Conservation (phyloP, 2,797 vertebrate genomes). For the Threskiornis aethiopicus region DNA sequence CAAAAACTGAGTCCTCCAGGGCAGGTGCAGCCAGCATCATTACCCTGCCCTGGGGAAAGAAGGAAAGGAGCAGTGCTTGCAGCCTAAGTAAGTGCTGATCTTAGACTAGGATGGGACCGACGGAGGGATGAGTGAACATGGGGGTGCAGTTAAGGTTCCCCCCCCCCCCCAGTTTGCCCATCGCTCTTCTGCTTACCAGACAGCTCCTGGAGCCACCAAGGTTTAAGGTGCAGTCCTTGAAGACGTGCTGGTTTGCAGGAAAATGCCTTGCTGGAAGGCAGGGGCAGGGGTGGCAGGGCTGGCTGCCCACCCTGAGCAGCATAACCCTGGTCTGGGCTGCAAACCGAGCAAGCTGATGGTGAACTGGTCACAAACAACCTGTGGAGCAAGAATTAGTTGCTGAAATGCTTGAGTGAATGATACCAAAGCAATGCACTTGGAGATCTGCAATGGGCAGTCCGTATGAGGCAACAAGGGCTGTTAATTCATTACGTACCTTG, state of each 20-base stretch:
- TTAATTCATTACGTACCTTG: background rate
- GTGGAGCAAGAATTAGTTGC: background rate
- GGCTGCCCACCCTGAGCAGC: background rate
- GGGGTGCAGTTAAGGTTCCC: background rate
- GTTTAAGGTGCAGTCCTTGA: background rate
- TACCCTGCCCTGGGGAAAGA: background rate
- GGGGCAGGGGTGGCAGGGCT: background rate
- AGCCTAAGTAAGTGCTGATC: background rate
- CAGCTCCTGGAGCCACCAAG: background rate
- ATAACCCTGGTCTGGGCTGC: background rate
- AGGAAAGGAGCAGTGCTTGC: background rate
- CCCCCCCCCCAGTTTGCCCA: background rate
- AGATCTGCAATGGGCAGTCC: background rate
- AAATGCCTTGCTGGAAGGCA: background rate
- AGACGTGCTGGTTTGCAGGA: background rate
- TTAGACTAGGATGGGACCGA: background rate
- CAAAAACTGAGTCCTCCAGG: background rate
- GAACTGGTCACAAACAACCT: background rate
- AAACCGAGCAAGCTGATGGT: background rate
- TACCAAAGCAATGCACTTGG: background rate
- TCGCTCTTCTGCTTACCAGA: background rate
- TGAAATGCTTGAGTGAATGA: background rate
- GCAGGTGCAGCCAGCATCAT: background rate
- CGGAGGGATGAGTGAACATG: background rate
- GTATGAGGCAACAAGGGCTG: rapidly evolving